Base-by-base conservation (phyloP, 2,113 vertebrate genomes). In the Buteo buteo region DNA sequence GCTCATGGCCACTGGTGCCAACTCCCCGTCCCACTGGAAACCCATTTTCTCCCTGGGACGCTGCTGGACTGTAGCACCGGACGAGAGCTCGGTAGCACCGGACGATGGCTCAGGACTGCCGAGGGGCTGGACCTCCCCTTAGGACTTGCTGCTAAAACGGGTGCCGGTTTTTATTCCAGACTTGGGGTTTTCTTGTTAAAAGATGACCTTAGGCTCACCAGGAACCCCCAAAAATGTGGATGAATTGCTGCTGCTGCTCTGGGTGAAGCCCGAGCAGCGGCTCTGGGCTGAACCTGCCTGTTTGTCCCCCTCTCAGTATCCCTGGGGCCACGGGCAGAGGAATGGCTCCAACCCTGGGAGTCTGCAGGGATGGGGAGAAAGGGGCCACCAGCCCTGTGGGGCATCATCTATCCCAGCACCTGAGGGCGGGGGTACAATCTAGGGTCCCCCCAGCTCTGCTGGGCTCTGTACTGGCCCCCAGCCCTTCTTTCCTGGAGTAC, bases 21-120 rank as follows among this genome's bases (percentile, higher is more conserved):
- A 95, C 34, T 93, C 70, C 89, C 49, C 3, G 5, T 88, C 67
- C 95, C 50, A 62, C 50, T 69, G 91, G 94, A 85, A 91, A 21
- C 54, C 45, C 0, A 0, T 65, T 78, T 91, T 65, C 31, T 59
- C 64, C 74, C 66, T 2, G 45, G 86, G 86, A 92, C 3, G 3
- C 78, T 57, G 73, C 81, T 34, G 45, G 7, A 18, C 85, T 1
- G 3, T 89, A 82, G 84, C 73, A 55, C 62, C 0, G 2, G 76
- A 74, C 0, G 0, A 54, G 26, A 29, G 52, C 52, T 54, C 3
- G 16, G 52, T 54, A 54, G 52, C 9, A 54, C 52, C 10, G 10
- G 52, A 18, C 6, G 28, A 55, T 71, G 69, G 50, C 84, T 87
- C 1, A 1, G 70, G 61, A 66, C 57, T 65, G 57, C 88, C 0